Evolutionary conservation across 1,140 invertebrate species (phyloP).

Genomic region (Scylla paramamosain): DNA sequence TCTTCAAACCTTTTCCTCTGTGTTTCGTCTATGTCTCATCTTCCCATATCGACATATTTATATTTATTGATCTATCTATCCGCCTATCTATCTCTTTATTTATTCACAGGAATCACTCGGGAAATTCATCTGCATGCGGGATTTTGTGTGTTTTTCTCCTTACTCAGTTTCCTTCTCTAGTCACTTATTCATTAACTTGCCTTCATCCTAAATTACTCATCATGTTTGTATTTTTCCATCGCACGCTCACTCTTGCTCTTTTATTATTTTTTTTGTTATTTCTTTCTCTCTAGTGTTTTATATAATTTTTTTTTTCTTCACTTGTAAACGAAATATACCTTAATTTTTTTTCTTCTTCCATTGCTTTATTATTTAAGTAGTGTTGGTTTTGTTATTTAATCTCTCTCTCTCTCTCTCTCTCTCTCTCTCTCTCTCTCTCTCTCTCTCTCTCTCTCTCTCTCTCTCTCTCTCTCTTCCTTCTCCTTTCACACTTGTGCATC

Average conservation of each 20-base stretch:
- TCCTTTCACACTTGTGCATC: not conserved
- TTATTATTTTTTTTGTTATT: not conserved
- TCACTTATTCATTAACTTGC: not conserved
- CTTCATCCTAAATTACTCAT: constrained; percentile 3
- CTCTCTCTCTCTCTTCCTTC: constrained; percentile 4
- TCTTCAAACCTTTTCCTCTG: not conserved
- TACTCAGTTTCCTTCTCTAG: not conserved
- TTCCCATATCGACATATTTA: too few species aligned
- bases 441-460: constrained; percentile 16
- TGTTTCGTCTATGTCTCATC: too few species aligned
- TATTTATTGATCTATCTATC: not conserved
- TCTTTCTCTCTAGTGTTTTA: not conserved
- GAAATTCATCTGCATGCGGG: too few species aligned
- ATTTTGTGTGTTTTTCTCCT: not conserved
- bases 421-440: not conserved
- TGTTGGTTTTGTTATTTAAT: not conserved
- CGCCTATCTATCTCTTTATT: too few species aligned
- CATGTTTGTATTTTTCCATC: not conserved
- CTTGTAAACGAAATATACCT: not conserved
- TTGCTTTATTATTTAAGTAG: not conserved
- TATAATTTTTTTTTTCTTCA: not conserved
- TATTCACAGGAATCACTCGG: too few species aligned
- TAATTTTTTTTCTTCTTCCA: not conserved
- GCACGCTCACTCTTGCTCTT: not conserved
- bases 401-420: not conserved